Base-by-base conservation (phyloP, 2,113 vertebrate species). In the Labeo rohita region DNA sequence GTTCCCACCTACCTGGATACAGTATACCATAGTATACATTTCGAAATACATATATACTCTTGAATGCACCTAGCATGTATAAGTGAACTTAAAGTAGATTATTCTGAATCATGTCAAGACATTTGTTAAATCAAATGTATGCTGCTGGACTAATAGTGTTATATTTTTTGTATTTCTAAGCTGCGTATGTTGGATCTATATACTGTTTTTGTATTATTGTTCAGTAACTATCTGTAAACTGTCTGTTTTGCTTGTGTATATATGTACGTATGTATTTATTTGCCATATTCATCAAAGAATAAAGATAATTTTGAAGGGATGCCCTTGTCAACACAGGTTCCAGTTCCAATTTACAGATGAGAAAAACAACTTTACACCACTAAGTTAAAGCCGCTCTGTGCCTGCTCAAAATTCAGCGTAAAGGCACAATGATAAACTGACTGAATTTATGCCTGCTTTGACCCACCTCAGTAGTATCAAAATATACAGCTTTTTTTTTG, bases 291-390 rank as follows among this genome's bases (percentile, higher is more conserved):
- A 74, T 50, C 70, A 79, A 50, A 28, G 86, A 93, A 91, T 92
- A 93, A 93, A 93, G 63, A 59, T 36, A 8, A 80, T 89, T 91
- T 90, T 90, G 10, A 80, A 75, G 47, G 52, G 3, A 39, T 39
- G 66, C 13, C 9, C 11, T 66, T 49, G 39, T 3, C 6, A 59
- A 63, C 39, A 23, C 50, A 36, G 11, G 9, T 63, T 80, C 4
- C 3, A 6, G 8, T 65, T 45, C 3, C 28, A 36, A 4, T 36
- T 77, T 77, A 8, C 12, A 77, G 18, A 77, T 36, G 47, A 9
- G 13, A 16, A 61, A 56, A 52, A 56, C 39, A 45, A 72, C 36
- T 50, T 50, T 50, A 21, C 12, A 9, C 18, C 18, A 9, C 56
- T n/a, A 18, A 61, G 18, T 2, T 59, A 59, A 21, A 18, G 56